Base-by-base conservation (phyloP, 2,797 vertebrate species). In the Molothrus ater region DNA sequence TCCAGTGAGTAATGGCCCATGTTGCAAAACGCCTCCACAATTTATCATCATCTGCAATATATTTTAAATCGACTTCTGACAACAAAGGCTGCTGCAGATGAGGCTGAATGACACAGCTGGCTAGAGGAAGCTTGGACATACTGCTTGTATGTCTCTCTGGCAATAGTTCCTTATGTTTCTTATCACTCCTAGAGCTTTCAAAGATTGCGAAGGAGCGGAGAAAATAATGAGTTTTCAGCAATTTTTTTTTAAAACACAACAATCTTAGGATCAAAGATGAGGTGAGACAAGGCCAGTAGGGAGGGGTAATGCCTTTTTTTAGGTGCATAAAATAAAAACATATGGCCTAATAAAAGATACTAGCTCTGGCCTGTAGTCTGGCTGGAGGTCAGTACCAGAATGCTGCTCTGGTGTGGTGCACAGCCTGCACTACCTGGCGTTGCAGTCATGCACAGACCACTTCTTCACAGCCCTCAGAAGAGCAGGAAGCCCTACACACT, bases 31-130 rank as follows among this genome's bases (percentile, higher is more conserved):
- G 13, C 40, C 79, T 82, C 57, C 34, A 54, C 65, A 75, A 75
- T 89, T 88, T 80, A 78, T 96, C 84, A 83, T 87, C 65, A 53
- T 88, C 66, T 89, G 74, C 78, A 90, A 78, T 42, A 17, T 28
- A 68, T 91, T 94, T 92, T 69, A 40, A 76, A 72, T 47, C 0
- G 0, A 48, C 61, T 92, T 92, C 68, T 95, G 83, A 91, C 51
- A 92, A 48, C 18, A 85, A 82, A 95, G 38, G 60, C 92, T 91
- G 70, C 48, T 86, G 73, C 28, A 86, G 53, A 82, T 63, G 38
- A 87, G 60, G 25, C 56, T 90, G 64, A 94, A 71, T 71, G 69
- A 82, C 65, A 88, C 57, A 88, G 50, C 25, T 92, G 80, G 76
- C 51, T 85, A 32, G 31, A 57, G 42, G 32, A 69, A 88, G 29